Percentiles rank a stretch among this genome's conserved stretches.
These are phyloP conservation scores for Synanthedon tipuliformis DNA, from an alignment of 2,888 invertebrate genomes.

Conservation along the genomic window DNA sequence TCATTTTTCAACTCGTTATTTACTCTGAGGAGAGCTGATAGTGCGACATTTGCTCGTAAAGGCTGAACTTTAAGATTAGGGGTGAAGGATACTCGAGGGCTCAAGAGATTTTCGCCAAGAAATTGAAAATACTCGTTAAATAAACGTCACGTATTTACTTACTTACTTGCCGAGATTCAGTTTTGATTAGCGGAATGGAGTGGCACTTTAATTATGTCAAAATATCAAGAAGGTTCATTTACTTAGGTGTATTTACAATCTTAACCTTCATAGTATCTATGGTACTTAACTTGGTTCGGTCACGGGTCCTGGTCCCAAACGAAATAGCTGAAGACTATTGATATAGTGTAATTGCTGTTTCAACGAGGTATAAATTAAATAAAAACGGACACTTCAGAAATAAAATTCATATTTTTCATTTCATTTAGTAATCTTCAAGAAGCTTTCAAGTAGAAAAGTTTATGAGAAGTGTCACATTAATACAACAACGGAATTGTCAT, in stretches of 20 bases:
- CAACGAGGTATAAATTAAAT: not conserved
- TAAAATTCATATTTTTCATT: not conserved
- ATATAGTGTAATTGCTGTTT: too few species aligned
- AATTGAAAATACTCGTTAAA: slow-evolving; percentile 61
- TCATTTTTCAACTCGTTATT: slow-evolving; percentile 71
- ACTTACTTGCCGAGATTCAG: slow-evolving; percentile 17
- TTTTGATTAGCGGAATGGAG: slow-evolving; percentile 13
- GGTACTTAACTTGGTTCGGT: too few species aligned
- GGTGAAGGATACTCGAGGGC: slow-evolving; percentile 45
- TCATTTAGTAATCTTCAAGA: slow-evolving; percentile 6
- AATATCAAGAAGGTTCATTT: not conserved
- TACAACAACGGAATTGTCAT: slow-evolving; percentile 38
- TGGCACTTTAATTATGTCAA: not conserved
- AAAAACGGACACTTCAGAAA: not conserved
- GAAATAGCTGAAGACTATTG: too few species aligned
- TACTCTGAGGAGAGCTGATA: slow-evolving; percentile 66
- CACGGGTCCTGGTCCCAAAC: too few species aligned
- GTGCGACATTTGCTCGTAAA: slow-evolving; percentile 60
- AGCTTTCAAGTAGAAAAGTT: slow-evolving; percentile 21
- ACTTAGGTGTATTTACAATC: not conserved
- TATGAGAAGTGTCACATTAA: slow-evolving; percentile 27
- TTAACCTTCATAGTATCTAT: not conserved
- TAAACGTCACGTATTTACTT: slow-evolving; percentile 19
- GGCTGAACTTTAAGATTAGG: slow-evolving; percentile 50
- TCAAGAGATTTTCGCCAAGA: slow-evolving; percentile 45